Percentiles rank a stretch among this genome's conserved stretches.
Evolutionary conservation across 2,113 vertebrate species (phyloP).

Genomic region (Equus quagga): DNA sequence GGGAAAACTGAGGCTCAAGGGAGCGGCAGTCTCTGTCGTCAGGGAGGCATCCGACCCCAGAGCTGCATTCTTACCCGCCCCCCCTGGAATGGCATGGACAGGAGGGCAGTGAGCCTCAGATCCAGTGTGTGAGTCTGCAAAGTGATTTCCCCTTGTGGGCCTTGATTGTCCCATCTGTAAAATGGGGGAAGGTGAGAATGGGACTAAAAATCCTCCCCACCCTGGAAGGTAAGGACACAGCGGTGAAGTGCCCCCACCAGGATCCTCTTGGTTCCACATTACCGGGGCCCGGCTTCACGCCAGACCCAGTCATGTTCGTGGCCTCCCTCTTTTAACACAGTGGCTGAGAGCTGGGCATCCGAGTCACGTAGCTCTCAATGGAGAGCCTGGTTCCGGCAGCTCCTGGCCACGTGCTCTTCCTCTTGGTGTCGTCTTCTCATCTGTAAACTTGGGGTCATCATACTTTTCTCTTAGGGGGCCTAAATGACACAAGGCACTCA

Average conservation of each 20-base stretch:
- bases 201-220: not conserved
- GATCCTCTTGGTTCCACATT: not conserved
- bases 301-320: not conserved
- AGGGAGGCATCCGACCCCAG: not conserved
- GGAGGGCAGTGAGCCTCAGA: not conserved
- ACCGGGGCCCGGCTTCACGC: not conserved
- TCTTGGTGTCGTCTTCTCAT: not conserved
- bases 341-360: not conserved
- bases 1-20: not conserved
- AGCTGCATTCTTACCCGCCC: not conserved
- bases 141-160: not conserved
- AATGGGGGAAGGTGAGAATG: not conserved
- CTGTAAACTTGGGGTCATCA: not conserved
- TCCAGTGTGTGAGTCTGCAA: not conserved
- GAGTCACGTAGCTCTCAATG: not conserved
- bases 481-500: not conserved
- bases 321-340: fast-evolving
- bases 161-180: not conserved
- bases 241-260: fast-evolving
- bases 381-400: not conserved
- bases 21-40: fast-evolving
- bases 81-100: not conserved
- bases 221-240: not conserved
- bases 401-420: not conserved
- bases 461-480: not conserved